Conservation (phyloP, 2,797 vertebrate genomes). For the Antennarius maculatus region DNA sequence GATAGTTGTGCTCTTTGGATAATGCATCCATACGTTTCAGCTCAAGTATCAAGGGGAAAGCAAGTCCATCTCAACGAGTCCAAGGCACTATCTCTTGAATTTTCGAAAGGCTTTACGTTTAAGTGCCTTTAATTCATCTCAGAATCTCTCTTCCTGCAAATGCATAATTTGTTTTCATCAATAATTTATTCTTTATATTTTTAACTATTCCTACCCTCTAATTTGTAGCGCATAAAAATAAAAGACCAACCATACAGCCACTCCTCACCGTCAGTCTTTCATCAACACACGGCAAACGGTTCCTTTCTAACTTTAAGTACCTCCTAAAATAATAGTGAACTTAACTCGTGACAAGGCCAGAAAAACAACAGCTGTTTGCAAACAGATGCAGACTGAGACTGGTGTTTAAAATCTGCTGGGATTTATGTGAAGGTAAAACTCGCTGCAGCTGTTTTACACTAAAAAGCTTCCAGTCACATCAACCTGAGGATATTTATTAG, state of each 20-base stretch:
- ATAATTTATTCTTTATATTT: not conserved
- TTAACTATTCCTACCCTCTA: not conserved
- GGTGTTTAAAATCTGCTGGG: too few relatives aligned
- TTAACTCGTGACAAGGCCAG: not conserved
- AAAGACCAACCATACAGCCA: not conserved
- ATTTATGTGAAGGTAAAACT: too few relatives aligned
- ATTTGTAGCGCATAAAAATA: not conserved
- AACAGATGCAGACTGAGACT: not conserved
- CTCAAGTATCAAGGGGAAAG: constrained; percentile 19
- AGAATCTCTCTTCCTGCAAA: constrained; percentile 2
- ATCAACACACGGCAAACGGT: not conserved
- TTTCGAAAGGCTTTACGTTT: constrained; percentile 38
- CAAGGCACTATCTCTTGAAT: constrained; percentile 16
- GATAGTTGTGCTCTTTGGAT: constrained; percentile 33
- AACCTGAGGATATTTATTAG: too few relatives aligned
- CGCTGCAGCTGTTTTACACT: not conserved
- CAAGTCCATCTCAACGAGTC: constrained; percentile 38
- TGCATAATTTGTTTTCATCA: not conserved
- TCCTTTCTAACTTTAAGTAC: too few relatives aligned
- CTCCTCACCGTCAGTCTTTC: not conserved
- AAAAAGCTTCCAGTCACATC: not conserved
- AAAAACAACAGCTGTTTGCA: constrained; percentile 31
- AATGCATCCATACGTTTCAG: constrained; percentile 47
- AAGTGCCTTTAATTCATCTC: constrained; percentile 14
- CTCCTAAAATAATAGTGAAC: not conserved